Evolutionary conservation across 30 jellyfish, hydroid and myxozoan species (phyloP), one percentile per base, ranked within the genome.

Genomic region (Cassiopea andromeda): DNA sequence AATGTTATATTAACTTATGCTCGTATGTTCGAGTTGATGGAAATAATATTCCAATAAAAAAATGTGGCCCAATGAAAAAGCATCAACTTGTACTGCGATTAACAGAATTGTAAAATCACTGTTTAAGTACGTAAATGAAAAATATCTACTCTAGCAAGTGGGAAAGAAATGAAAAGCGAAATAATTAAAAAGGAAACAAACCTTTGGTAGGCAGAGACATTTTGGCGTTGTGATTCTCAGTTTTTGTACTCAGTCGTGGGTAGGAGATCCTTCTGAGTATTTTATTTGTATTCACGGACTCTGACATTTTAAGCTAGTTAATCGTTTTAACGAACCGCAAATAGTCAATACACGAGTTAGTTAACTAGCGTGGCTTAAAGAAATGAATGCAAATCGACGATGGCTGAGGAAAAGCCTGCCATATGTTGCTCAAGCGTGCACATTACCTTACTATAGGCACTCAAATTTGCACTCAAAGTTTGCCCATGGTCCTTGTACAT

Each of bases 261-360:
- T 87, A 87, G 16, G 94, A 77, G 68, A 77, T 61, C 18, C 94
- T 60, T 43, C 90, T 81, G 8, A 58, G 60, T 75, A 87, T 66
- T 73, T 70, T 81, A 78, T 48, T 47, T 68, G 84, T 77, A 74
- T 67, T 85, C 84, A 57, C 59, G 57, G 49, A 85, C 60, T 44
- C 87, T 81, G 88, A 87, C 88, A 67, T 78, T 69, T 67, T 78
- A 87, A 87, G 77, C 94, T 73, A 69, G 90, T 87, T 87, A 87
- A 14, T 50, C 64, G 43, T 27, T 13, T 78, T 74, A 87, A 87
- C 73, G 86, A n/a, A 81, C 94, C 94, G 75, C 94, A 71, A 78
- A 87, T 49, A 69, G 81, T 44, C 81, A 49, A 81, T 87, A 64
- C 82, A 69, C 80, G 82, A 70, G 57, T 78, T 81, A 71, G 75